Evolutionary conservation across 2,113 vertebrate species (phyloP).

Genomic region (Labrus mixtus): DNA sequence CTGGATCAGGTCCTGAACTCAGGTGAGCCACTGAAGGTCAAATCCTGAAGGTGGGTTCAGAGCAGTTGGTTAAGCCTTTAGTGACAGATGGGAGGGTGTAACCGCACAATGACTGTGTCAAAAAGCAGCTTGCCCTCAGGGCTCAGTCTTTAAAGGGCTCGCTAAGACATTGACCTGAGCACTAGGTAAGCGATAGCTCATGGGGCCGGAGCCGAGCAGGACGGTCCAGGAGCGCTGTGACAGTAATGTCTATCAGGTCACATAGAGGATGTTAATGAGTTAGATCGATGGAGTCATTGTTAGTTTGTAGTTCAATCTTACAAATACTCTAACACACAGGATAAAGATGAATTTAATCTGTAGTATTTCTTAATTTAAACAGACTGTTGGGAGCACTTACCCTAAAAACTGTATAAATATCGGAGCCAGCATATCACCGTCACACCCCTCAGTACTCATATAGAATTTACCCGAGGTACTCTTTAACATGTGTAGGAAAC

Average conservation of each 20-base stretch:
- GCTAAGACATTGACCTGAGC: constrained; percentile 44
- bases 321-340: not conserved
- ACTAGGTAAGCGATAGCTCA: constrained; percentile 1
- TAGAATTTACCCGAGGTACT: too few species aligned
- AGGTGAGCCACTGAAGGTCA: constrained; percentile 25
- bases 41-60: constrained; percentile 34
- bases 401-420: too few species aligned
- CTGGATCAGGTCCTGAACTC: constrained; percentile 13
- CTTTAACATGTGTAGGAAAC: too few species aligned
- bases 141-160: constrained; percentile 68
- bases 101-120: constrained; percentile 24
- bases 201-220: constrained; percentile 1
- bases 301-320: not conserved
- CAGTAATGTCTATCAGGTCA: not conserved
- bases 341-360: too few species aligned
- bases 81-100: constrained; percentile 69
- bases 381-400: too few species aligned
- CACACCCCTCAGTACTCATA: too few species aligned
- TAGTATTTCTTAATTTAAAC: too few species aligned
- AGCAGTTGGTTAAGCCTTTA: constrained; percentile 64
- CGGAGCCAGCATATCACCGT: too few species aligned
- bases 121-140: constrained; percentile 50
- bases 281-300: not conserved
- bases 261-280: not conserved
- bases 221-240: not conserved